Evolutionary conservation across 2,113 vertebrate genomes (phyloP), one percentile per base, ranked within the genome.

Genomic region (Ardeotis arabs): DNA sequence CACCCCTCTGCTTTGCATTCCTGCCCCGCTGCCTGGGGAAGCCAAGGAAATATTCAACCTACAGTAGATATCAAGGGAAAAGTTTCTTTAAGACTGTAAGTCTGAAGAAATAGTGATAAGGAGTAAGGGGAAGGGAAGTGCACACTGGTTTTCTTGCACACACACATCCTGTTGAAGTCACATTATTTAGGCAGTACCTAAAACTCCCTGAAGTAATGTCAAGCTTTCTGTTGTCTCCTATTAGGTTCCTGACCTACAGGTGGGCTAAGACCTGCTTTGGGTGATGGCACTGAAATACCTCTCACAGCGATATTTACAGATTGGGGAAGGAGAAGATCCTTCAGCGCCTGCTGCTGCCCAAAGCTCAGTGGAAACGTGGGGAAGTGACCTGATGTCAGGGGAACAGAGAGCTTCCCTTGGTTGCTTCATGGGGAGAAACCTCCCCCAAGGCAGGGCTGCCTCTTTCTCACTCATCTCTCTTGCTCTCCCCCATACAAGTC

Each of bases 291-390:
- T 35, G 22, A 37, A 79, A 39, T 60, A 39, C 28, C 45, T 55
- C 62, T 39, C 1, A 0, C 22, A 78, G 44, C 2, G 0, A 13
- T 56, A 35, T 33, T 63, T 63, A 56, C 0, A 0, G 24, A 41
- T 31, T 31, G 55, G 17, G 15, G 18, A 66, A 73, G 37, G 23
- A 45, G 23, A 73, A 91, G 22, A 37, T 12, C 20, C 59, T 52
- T 66, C 60, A 15, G 45, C 20, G 28, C 44, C 31, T 37, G 44
- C 52, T 59, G 31, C 33, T 27, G 52, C 39, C 23, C 3, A 0
- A 53, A 73, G 33, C 16, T 19, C 39, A 10, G 17, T 9, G 21
- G 29, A 55, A 86, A 55, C 0, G 2, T 0, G 1, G 29, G 39
- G 25, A 68, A 15, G n/a, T 0, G 12, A 35, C 21, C 39, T 1